Evolutionary conservation across 2,113 vertebrate species (phyloP).

Genomic region (Planiliza haematocheilus): DNA sequence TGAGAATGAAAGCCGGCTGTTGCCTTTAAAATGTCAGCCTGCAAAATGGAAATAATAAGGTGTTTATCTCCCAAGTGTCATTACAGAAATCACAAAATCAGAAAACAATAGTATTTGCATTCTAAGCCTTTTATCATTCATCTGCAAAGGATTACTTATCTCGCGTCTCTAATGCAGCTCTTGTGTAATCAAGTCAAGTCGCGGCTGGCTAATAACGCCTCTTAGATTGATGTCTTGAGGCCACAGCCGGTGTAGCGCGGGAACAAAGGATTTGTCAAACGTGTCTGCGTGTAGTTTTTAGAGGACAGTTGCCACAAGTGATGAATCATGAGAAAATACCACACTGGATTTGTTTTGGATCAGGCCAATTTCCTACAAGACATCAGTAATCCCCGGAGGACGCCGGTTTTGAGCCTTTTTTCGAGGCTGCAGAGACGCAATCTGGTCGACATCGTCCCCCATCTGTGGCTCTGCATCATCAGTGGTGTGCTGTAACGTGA

Average conservation of each 20-base stretch:
- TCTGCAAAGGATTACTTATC: conserved; percentile 47
- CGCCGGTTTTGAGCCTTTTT: conserved; percentile 48
- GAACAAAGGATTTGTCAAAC: conserved; percentile 55
- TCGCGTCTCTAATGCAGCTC: conserved; percentile 35
- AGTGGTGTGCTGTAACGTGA: background rate
- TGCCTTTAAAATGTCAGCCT: conserved; percentile 14
- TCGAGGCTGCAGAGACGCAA: conserved; percentile 52
- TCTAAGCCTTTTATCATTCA: conserved; percentile 31
- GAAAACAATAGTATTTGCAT: fast-evolving
- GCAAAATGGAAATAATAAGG: conserved; percentile 18
- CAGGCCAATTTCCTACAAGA: conserved; percentile 73
- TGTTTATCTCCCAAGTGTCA: conserved; percentile 5
- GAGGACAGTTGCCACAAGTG: conserved; percentile 36
- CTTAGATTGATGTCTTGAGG: conserved; percentile 52
- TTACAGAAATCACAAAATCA: background rate
- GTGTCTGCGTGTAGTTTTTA: conserved; percentile 34
- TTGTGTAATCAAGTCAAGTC: conserved; percentile 39
- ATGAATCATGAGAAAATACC: conserved; percentile 38
- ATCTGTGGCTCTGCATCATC: conserved; percentile 51
- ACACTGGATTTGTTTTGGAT: conserved; percentile 68
- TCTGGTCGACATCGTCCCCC: conserved; percentile 64
- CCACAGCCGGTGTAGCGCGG: conserved; percentile 35
- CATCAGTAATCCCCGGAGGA: conserved; percentile 67
- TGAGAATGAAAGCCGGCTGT: background rate
- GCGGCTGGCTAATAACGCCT: conserved; percentile 37